Base-by-base conservation (phyloP, 2,888 invertebrate species). In the Fissipunctia ypsillon region DNA sequence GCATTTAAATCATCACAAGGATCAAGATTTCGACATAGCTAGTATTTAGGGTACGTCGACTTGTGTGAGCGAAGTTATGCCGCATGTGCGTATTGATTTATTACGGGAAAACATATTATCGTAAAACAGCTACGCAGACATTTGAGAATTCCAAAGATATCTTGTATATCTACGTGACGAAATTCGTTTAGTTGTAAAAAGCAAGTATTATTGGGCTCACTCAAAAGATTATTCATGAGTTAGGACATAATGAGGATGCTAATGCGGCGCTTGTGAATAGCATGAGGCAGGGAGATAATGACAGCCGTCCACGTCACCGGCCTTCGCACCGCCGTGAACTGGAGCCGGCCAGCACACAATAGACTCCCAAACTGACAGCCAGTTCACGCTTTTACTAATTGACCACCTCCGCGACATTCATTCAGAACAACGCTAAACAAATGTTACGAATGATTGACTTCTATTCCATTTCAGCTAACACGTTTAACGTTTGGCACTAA, bases 331-430 rank as follows among this genome's bases (percentile, higher is more conserved):
- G 92, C 91, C 92, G 88, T 91, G 89, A 91, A 91, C 90, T 86
- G 88, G 84, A 83, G 80, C 81, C 83, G 81, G 75, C 78, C 79
- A 73, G 64, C 72, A 75, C 86, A 93, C 89, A 93, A 94, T 90
- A 89, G 89, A 87, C 91, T 92, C 94, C 94, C 92, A 92, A 94
- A 94, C 91, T 94, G 95, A 94, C 95, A 94, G 91, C 90, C 90
- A 87, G 91, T 95, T 94, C 93, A 95, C 94, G 95, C 94, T 95
- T 94, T 94, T 94, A 93, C 94, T 93, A 94, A 94, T 93, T 94
- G 95, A 93, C 95, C 95, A 95, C 95, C 95, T 94, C 92, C 87
- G 88, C 89, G 92, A 93, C 91, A 90, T 91, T 92, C 89, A 91
- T 91, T 92, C 89, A 83, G 81, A 81, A 79, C 75, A 93, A 87